Conservation (phyloP, 2,888 invertebrate genomes). For the Sepiola atlantica region DNA sequence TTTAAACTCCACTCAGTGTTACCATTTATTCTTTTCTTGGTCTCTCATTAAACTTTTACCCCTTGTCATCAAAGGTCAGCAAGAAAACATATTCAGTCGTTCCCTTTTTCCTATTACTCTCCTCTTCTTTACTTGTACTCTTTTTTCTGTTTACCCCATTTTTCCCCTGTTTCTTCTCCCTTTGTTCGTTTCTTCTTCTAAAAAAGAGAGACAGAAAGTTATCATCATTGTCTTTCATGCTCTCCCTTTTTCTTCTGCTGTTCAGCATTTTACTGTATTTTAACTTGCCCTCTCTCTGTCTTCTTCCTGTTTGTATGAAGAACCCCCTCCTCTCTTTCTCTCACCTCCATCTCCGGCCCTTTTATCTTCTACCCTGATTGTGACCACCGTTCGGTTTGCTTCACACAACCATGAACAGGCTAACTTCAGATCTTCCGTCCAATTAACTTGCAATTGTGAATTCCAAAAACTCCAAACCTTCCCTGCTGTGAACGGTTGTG, state of each 20-base stretch:
- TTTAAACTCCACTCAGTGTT: neutral
- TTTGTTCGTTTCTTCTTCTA: too few relatives aligned
- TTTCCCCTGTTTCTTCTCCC: too few relatives aligned
- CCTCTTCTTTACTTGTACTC: neutral
- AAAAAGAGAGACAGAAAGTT: too few relatives aligned
- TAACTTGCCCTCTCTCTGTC: neutral
- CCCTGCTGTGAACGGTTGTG: neutral
- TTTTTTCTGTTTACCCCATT: too few relatives aligned
- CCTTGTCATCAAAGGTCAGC: too few relatives aligned
- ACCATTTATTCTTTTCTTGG: too few relatives aligned
- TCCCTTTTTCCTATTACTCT: neutral
- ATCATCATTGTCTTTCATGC: too few relatives aligned
- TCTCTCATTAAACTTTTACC: too few relatives aligned
- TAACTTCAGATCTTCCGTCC: constrained; percentile 13
- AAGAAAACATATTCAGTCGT: too few relatives aligned
- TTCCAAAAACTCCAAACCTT: constrained; percentile 32
- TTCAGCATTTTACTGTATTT: neutral
- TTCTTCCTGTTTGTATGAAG: too few relatives aligned
- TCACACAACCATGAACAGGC: constrained; percentile 32
- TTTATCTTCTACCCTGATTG: neutral
- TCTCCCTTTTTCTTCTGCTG: neutral
- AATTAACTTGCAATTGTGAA: constrained; percentile 32
- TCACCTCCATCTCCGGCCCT: too few relatives aligned
- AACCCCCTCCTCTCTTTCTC: too few relatives aligned
- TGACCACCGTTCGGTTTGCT: constrained; percentile 32